Percentiles rank a stretch among this genome's conserved stretches.
Evolutionary conservation across 1,140 invertebrate genomes (phyloP).

Genomic region (Heliconius eleuchia): DNA sequence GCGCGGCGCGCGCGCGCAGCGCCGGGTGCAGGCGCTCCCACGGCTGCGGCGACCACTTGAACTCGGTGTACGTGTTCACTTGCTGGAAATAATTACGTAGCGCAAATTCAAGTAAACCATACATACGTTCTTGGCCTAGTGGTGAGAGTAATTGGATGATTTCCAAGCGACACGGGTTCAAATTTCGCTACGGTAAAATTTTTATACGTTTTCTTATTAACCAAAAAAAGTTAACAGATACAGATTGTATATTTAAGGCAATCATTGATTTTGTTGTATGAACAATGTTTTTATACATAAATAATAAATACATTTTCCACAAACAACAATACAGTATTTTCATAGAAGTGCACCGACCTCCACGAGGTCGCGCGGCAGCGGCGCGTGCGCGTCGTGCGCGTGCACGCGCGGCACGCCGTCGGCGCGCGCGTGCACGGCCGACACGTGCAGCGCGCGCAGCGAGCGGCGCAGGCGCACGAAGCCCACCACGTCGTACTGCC

Average conservation of each 20-base stretch:
- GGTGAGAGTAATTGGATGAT: too few species aligned
- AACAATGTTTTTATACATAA: too few species aligned
- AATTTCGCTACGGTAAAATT: too few species aligned
- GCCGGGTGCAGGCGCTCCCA: constrained; percentile 49
- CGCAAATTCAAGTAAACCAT: too few species aligned
- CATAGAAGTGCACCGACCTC: not conserved
- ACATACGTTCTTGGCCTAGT: too few species aligned
- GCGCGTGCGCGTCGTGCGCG: not conserved
- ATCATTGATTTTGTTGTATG: too few species aligned
- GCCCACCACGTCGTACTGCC: constrained; percentile 70
- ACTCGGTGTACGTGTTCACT: constrained; percentile 53
- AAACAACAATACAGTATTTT: too few species aligned
- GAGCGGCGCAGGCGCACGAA: constrained; percentile 60
- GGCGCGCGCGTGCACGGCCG: constrained; percentile 46
- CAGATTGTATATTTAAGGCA: too few species aligned
- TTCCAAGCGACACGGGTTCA: too few species aligned
- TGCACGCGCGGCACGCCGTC: constrained; percentile 31
- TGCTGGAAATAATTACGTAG: constrained; percentile 40
- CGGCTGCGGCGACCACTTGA: constrained; percentile 46
- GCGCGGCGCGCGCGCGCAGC: constrained; percentile 40
- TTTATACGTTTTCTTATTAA: too few species aligned
- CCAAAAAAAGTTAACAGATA: too few species aligned
- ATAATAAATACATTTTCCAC: too few species aligned
- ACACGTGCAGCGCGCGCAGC: constrained; percentile 54
- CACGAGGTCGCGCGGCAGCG: not conserved